Base-by-base conservation (phyloP, 2,113 vertebrate species). In the Guaruba guarouba region DNA sequence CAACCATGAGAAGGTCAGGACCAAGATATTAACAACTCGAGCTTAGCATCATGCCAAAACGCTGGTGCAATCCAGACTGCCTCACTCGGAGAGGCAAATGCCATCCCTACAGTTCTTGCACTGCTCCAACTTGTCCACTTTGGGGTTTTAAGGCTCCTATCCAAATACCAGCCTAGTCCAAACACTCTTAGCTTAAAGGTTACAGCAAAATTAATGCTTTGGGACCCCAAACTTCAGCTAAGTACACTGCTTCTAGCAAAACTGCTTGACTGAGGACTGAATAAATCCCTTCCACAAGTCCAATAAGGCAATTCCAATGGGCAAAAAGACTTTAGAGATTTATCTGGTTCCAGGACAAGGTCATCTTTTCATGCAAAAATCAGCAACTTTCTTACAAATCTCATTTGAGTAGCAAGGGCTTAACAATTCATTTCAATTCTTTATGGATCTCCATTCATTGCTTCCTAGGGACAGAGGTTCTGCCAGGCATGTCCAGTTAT, bases 301-400 rank as follows among this genome's bases (percentile, higher is more conserved):
- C 78, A 94, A 35, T 67, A 94, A 94, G 84, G 79, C 48, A 81
- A 82, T 86, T 91, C 86, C 82, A 96, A 31, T 0, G 43, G 80
- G 75, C 82, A 77, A 68, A 46, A 88, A 75, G 84, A 86, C 69
- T 88, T 69, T 0, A 63, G 74, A 84, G 91, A 82, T 87, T 94
- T 88, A 86, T 88, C 81, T 78, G 67, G 67, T 74, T 80, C 67
- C 78, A 81, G 61, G 61, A 86, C 89, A 97, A 96, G 90, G 96
- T 97, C 95, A 84, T 44, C 66, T 90, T 88, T 75, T 85, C 91
- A 96, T 80, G 96, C 88, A 96, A 95, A 96, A 96, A 91, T 96
- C 95, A 97, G 95, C 94, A 95, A 93, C 81, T 92, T 97, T 77
- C 92, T 82, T 12, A 22, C 39, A 70, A 92, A 68, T 91, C 91